Evolutionary conservation across 2,797 vertebrate genomes (phyloP), one percentile per base, ranked within the genome.

Genomic region (Gastrophryne carolinensis): DNA sequence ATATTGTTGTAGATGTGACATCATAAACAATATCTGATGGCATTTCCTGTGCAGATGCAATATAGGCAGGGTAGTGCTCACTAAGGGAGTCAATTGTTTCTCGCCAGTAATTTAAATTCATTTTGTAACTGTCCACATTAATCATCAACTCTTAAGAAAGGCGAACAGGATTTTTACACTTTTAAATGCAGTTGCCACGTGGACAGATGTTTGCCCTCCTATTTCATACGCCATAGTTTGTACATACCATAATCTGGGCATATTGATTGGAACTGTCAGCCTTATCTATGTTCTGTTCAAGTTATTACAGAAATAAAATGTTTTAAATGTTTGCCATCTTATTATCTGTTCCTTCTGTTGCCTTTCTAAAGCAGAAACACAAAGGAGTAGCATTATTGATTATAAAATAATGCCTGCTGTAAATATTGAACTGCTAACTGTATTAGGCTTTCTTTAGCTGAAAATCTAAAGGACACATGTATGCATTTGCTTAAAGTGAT

Each of bases 61-160:
- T 86, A 80, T 85, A 88, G 83, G 84, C 34, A 56, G 24, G 83
- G 84, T 24, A 56, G 24, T 52, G 26, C 11, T 44, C 32, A 37
- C 21, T 17, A 53, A 32, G 35, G n/a, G 4, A 53, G 6, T 53
- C 53, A 34, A 35, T 50, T 37, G 34, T 56, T 56, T 54, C 13
- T 56, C 21, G 19, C 30, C 66, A 29, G 52, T 41, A 39, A 39
- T 24, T 29, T n/a, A 57, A 19, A 21, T 21, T 44, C 27, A 69
- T 56, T 39, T 62, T 62, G 27, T 62, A 37, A 23, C 11, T 41
- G 32, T 53, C 34, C 65, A 19, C 24, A 54, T 17, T 27, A 17
- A 69, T 0, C 52, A 30, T 87, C 86, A 85, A 88, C 88, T 90
- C 89, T n/a, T 90, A 89, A 84, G 81, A 75, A 81, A 84, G 83